Evolutionary conservation across 2,888 invertebrate genomes (phyloP), one percentile per base, ranked within the genome.

Genomic region (Geotrupes spiniger): DNA sequence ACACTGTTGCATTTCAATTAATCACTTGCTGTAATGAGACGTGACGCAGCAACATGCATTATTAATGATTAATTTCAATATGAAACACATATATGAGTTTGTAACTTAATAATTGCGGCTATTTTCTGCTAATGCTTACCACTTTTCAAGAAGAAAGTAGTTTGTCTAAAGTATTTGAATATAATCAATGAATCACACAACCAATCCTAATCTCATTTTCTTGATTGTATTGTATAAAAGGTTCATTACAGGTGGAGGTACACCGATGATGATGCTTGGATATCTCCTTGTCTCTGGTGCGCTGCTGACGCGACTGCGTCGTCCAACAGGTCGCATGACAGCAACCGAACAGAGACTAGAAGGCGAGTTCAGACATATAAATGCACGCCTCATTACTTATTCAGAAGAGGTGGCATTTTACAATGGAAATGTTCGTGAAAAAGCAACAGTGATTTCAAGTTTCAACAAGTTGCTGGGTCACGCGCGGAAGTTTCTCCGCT

Each of bases 281-380:
- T 98, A 99, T 71, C 74, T 99, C 51, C 72, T 94, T 1, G 69
- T 92, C 14, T 92, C 96, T 40, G 98, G 98, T 44, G 75, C 88
- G 2, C 74, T 94, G 52, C 74, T 98, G 45, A 96, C 97, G 0
- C 85, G 89, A 63, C 74, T 96, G 45, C 80, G 97, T 55, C 83
- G 86, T 61, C 97, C 97, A 0, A 89, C 93, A 52, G 93, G 81
- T 1, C 78, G 83, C 38, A 79, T 98, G 76, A 98, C 98, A 0
- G 92, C 95, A 0, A 84, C 84, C 52, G 98, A 99, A 71, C 98
- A 98, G 73, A 91, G 92, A 70, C 75, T 97, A n/a, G 99, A 99
- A 76, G 99, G 98, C 43, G 97, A 99, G 78, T 97, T 93, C 74
- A 82, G 98, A 68, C 97, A 93, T 68, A 94, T 97, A 25, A 95